Percentiles rank a stretch among this genome's conserved stretches.
phyloP scores from a whole-genome alignment of 1,140 invertebrate species.

The Drosophila lini region DNA sequence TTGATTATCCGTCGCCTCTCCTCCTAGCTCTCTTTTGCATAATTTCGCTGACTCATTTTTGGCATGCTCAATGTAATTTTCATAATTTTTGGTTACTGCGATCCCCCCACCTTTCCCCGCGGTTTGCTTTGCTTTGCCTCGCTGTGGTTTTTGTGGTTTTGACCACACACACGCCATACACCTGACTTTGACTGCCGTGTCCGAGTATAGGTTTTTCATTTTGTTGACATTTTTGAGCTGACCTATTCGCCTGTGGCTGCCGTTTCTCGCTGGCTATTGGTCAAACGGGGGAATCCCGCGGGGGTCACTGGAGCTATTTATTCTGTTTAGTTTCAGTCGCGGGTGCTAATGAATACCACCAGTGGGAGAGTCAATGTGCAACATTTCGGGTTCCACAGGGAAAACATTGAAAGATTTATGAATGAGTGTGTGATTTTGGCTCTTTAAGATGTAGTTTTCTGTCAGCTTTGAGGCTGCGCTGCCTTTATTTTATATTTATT shows the following conservation, averaged over 20 bases:
- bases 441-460: conserved; percentile 4
- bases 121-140: conserved; percentile 2
- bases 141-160: conserved; percentile 34
- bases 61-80: conserved; percentile 49
- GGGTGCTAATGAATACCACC: conserved; percentile 3
- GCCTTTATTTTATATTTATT: not conserved
- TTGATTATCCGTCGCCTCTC: conserved; percentile 31
- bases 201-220: conserved; percentile 36
- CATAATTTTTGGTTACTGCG: conserved; percentile 13
- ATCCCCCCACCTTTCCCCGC: not conserved
- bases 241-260: conserved; percentile 32
- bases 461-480: no score
- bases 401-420: conserved; percentile 11
- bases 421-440: not conserved
- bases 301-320: conserved; percentile 1
- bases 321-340: conserved; percentile 11
- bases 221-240: conserved; percentile 52
- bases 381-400: not conserved
- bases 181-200: conserved; percentile 35
- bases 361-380: not conserved
- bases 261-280: conserved; percentile 4
- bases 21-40: conserved; percentile 53
- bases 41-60: conserved; percentile 65
- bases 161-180: conserved; percentile 30
- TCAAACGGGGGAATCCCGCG: not conserved